Conservation (phyloP, 2,888 invertebrate species). For the Chaitophorus viminalis region DNA sequence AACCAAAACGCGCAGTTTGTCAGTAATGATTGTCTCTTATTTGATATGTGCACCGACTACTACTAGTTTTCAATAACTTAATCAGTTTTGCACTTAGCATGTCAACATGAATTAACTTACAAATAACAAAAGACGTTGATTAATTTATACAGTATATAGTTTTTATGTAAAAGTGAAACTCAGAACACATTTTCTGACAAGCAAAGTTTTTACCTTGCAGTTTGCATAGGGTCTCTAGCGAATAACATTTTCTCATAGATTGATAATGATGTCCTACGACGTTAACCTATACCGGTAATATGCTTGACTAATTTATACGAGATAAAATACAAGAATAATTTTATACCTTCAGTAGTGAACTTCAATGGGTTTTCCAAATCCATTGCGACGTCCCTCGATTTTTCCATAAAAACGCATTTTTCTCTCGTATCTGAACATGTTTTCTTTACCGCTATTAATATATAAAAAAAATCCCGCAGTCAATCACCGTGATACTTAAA, state of each 20-base stretch:
- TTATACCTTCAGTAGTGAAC: constrained; percentile 42
- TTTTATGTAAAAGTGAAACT: neutral
- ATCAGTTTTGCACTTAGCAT: neutral
- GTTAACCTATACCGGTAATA: neutral
- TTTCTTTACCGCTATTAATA: constrained; percentile 26
- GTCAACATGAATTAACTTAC: neutral
- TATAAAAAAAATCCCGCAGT: neutral
- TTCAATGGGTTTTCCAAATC: constrained; percentile 34
- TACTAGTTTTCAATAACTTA: neutral
- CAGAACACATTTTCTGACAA: neutral
- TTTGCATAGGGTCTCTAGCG: neutral
- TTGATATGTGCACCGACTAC: neutral
- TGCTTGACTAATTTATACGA: neutral
- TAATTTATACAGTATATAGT: neutral
- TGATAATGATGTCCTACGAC: neutral
- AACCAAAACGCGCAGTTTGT: too few species aligned
- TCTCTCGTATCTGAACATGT: constrained; percentile 36
- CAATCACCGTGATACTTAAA: neutral
- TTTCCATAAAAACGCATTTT: constrained; percentile 46
- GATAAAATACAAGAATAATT: too few species aligned
- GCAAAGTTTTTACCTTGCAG: too few species aligned
- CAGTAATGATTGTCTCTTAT: too few species aligned
- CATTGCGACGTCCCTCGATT: constrained; percentile 19
- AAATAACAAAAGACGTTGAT: neutral
- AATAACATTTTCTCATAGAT: neutral